Evolutionary conservation across 37 sponge, comb jelly and placozoan species (phyloP).

Genomic region (Beroe forskalii): DNA sequence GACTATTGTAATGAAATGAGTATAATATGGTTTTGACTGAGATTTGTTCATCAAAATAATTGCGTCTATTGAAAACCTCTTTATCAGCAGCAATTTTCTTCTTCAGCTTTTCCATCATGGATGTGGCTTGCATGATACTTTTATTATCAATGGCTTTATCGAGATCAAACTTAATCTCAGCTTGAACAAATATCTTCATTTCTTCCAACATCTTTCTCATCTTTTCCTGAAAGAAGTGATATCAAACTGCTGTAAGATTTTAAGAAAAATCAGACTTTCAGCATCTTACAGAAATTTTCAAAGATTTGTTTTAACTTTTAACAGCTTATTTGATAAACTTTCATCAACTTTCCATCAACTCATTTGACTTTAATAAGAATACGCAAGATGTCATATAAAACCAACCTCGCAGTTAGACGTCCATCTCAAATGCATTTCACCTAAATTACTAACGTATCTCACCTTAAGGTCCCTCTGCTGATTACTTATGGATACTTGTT

Average conservation of each 20-base stretch:
- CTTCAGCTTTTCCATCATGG: constrained; percentile 14
- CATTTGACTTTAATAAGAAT: no score
- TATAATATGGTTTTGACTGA: no score
- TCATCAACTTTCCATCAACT: no score
- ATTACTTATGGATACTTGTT: neutral
- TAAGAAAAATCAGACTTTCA: neutral
- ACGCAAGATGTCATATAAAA: no score
- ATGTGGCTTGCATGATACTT: constrained; percentile 22
- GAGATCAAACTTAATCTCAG: neutral
- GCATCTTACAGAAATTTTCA: neutral
- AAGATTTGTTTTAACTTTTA: neutral
- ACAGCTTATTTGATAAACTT: neutral
- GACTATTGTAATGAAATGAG: no score
- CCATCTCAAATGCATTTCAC: no score
- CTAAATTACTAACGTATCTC: no score
- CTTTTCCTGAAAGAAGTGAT: neutral
- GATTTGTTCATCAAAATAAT: no score
- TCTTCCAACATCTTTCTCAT: constrained; percentile 31
- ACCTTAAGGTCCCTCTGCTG: constrained; percentile 34
- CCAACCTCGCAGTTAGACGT: no score
- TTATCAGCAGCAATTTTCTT: constrained; percentile 43
- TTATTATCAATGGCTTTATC: constrained; percentile 40
- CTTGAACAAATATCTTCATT: neutral
- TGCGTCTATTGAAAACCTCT: no score
- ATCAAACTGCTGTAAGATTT: neutral